Percentiles rank a stretch among this genome's conserved stretches.
These are phyloP conservation scores for Bombyx huttoni DNA, from an alignment of 2,888 invertebrate species.

Conservation along the genomic window DNA sequence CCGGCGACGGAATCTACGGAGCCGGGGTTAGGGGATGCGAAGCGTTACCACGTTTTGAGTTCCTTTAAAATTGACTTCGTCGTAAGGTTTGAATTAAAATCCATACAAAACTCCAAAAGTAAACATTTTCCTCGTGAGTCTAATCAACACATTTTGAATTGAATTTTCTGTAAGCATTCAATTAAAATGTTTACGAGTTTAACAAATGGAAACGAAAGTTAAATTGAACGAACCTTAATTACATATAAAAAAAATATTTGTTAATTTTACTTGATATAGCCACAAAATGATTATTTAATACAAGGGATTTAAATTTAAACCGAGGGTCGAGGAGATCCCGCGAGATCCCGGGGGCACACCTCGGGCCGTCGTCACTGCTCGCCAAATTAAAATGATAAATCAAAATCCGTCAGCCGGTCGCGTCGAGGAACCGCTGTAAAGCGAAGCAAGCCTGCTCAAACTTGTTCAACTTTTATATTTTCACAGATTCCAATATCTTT, in stretches of 20 bases:
- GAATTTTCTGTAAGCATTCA: background rate
- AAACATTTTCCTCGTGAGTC: background rate
- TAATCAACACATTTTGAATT: background rate
- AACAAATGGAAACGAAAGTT: background rate
- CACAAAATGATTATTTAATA: constrained; percentile 47
- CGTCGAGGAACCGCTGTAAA: constrained; percentile 15
- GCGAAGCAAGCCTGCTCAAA: constrained; percentile 19
- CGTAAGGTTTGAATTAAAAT: background rate
- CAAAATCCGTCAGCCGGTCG: constrained; percentile 52
- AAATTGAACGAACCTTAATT: constrained; percentile 8
- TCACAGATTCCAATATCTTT: constrained; percentile 15
- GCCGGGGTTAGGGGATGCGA: constrained; percentile 26
- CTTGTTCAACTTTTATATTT: constrained; percentile 19
- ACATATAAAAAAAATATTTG: constrained; percentile 13
- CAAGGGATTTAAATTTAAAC: constrained; percentile 48
- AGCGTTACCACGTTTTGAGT: constrained; percentile 42
- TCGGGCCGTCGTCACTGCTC: constrained; percentile 46
- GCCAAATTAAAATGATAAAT: constrained; percentile 69
- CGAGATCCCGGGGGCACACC: constrained; percentile 37
- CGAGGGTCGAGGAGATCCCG: constrained; percentile 34
- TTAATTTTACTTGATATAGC: constrained; percentile 30
- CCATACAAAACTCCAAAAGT: background rate
- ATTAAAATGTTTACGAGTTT: background rate
- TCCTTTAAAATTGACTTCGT: constrained; percentile 10
- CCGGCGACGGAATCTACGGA: constrained; percentile 20